Conservation (phyloP, 2,888 invertebrate genomes). For the Rotaria macrura region DNA sequence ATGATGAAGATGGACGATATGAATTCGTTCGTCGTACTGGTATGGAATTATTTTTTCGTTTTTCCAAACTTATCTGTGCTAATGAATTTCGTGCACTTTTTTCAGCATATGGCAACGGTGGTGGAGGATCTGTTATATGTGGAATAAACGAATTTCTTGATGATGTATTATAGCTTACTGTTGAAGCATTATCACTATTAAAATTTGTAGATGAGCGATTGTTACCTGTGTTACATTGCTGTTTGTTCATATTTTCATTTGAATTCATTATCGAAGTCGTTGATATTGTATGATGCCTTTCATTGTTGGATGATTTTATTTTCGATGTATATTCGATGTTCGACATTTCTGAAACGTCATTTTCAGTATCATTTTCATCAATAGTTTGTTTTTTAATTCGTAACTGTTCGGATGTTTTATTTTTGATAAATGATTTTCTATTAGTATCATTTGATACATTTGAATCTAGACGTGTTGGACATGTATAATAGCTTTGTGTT, state of each 20-base stretch:
- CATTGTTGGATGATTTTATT: background rate
- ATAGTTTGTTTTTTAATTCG: background rate
- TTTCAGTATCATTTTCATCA: slow-evolving; percentile 15
- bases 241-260: background rate
- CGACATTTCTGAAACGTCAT: slow-evolving; percentile 7
- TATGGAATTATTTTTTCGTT: background rate
- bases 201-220: background rate
- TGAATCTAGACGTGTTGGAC: background rate
- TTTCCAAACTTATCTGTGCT: background rate
- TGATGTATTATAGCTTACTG: background rate
- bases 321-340: background rate
- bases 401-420: background rate
- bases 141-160: background rate
- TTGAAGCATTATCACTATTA: background rate
- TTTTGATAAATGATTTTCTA: background rate
- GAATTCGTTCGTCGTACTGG: background rate
- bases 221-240: background rate
- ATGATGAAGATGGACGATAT: background rate
- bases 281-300: background rate
- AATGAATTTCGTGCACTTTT: background rate
- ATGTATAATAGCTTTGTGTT: background rate
- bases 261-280: background rate
- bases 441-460: background rate
- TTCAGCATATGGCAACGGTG: background rate
- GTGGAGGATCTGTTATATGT: background rate